Evolutionary conservation across 2,797 vertebrate species (phyloP), one percentile per base, ranked within the genome.

Genomic region (Enteromius treurensis): DNA sequence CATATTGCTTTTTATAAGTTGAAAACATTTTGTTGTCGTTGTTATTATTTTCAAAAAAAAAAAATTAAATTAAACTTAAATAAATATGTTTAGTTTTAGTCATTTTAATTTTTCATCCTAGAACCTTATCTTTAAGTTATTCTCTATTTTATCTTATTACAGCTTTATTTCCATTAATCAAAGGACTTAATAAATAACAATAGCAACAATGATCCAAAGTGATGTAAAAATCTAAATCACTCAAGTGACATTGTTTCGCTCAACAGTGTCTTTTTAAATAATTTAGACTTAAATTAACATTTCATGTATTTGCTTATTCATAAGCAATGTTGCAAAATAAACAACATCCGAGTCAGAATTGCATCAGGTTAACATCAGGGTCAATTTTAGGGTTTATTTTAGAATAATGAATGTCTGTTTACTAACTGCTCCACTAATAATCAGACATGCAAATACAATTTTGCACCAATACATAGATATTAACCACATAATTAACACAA

Each of bases 361-460:
- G 3, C 29, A 26, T 51, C 34, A 17, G 17, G 23, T 70, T 45
- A 11, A 42, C 9, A 26, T 45, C 51, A 60, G 1, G 45, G 58
- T 77, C 10, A 10, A 23, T 67, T 32, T 49, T 6, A 14, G 60
- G 42, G 42, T 4, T 29, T n/a, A 53, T 80, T 70, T 80, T 42
- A 34, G 11, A 1, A 79, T 68, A 51, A 51, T 79, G 21, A 51
- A 7, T 23, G 29, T 55, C 23, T 9, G 51, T 69, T 69, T 70
- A 29, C 29, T 71, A 0, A 47, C 29, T 80, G 11, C 14, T 13
- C 3, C 10, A 42, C 69, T 1, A 58, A 80, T n/a, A 21, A 70
- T 58, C 11, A 21, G 26, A 81, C 78, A 81, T 23, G 49, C 34
- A 77, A 58, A 65, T 32, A 65, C 10, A 64, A 42, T 60, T 17